These are phyloP conservation scores for Silurus meridionalis DNA, from an alignment of 2,113 vertebrate species.

Conservation along the genomic window DNA sequence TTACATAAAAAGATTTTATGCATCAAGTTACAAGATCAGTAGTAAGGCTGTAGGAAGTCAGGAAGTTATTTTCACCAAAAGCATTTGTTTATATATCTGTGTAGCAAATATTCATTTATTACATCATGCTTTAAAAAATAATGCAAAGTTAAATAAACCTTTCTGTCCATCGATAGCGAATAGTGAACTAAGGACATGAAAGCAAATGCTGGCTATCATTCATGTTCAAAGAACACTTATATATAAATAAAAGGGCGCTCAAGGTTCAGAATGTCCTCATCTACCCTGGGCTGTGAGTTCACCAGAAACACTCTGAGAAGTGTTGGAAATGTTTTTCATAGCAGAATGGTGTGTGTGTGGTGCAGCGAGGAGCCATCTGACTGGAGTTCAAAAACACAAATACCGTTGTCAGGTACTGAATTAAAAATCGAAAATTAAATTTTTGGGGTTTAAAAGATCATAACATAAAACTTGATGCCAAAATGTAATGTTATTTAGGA, in stretches of 20 bases:
- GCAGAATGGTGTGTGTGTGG: neutral
- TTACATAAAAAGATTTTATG: too few species aligned
- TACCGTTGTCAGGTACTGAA: neutral
- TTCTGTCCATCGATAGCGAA: neutral
- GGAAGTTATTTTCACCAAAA: neutral
- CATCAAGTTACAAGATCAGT: neutral
- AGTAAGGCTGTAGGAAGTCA: neutral
- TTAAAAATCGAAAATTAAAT: neutral
- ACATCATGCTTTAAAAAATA: neutral
- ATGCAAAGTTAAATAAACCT: neutral
- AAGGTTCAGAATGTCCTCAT: neutral
- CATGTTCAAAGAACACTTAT: conserved; percentile 4
- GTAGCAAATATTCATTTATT: neutral
- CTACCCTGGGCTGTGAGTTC: neutral
- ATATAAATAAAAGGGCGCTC: neutral
- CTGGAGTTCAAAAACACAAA: neutral
- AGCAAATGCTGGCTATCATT: neutral
- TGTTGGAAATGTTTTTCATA: neutral
- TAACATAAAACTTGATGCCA: neutral
- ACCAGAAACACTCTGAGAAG: neutral
- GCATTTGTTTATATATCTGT: neutral
- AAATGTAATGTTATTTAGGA: neutral
- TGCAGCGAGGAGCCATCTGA: neutral
- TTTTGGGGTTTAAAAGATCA: neutral
- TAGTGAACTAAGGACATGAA: conserved; percentile 11